These are phyloP conservation scores for Periphyllus acericola DNA, from an alignment of 2,888 invertebrate species.

Conservation along the genomic window DNA sequence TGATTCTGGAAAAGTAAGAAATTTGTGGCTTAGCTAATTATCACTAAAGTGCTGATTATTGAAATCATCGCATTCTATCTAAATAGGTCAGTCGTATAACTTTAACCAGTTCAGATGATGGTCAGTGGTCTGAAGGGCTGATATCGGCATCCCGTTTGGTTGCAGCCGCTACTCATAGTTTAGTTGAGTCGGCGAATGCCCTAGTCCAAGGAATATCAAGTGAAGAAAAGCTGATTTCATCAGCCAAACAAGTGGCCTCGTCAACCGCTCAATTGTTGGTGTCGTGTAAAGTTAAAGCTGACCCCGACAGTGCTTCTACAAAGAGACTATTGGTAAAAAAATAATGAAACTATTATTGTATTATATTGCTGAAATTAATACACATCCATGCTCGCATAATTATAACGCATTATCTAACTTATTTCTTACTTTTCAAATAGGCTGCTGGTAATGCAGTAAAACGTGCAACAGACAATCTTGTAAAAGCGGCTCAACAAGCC, in stretches of 20 bases:
- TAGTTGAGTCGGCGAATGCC: constrained; percentile 98
- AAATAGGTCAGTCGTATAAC: constrained; percentile 77
- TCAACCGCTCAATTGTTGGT: constrained; percentile 97
- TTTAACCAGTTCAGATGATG: constrained; percentile 89
- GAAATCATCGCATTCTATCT: neutral
- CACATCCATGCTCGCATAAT: neutral
- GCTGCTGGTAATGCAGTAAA: constrained; percentile 97
- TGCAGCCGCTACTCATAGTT: constrained; percentile 95
- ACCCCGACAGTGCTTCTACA: constrained; percentile 93
- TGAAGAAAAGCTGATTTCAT: constrained; percentile 95
- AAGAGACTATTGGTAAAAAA: constrained; percentile 76
- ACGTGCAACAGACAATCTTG: constrained; percentile 96
- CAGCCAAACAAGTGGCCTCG: constrained; percentile 95
- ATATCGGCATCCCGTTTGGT: constrained; percentile 95
- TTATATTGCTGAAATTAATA: neutral
- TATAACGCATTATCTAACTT: neutral
- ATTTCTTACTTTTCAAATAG: constrained; percentile 68
- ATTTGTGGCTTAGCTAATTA: neutral
- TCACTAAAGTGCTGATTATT: neutral
- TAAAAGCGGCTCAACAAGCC: constrained; percentile 91
- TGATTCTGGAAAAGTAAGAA: constrained; percentile 80
- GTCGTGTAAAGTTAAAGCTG: constrained; percentile 97
- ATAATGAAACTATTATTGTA: neutral
- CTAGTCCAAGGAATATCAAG: constrained; percentile 91
- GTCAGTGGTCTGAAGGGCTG: constrained; percentile 97